Base-by-base conservation (phyloP, 2,888 invertebrate genomes). In the Bembecia ichneumoniformis region DNA sequence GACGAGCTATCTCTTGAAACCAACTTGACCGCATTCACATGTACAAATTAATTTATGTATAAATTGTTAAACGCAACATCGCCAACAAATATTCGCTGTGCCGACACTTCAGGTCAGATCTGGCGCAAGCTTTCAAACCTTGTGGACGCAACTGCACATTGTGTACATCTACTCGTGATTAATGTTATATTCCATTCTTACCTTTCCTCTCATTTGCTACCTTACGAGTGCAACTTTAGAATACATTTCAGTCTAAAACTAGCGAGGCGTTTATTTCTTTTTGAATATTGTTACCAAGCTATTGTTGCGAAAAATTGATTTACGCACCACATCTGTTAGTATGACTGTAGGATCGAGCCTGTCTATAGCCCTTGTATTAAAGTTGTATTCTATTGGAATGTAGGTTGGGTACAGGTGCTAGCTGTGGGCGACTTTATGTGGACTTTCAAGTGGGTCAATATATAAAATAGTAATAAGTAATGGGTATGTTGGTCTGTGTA, bases 271-370 rank as follows among this genome's bases (percentile, higher is more conserved):
- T 40, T 40, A 40, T 5, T 40, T 13, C 40, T 40, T 40, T 44
- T 44, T 17, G 15, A 3, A 44, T 44, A 11, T 14, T 7, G 44
- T 48, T 48, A 14, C 3, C 28, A 51, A 51, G 51, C 70, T 63
- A 77, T 82, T 82, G 81, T 84, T 84, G 83, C 83, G 83, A 82
- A 83, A 83, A 84, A 84, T 82, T 84, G 82, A 84, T 84, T 84
- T 84, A 84, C 77, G 81, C 69, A 74, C 71, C 68, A 77, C 82
- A 82, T 82, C 80, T 81, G 77, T 80, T 77, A 64, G 46, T 34
- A 14, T 34, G 34, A 34, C 35, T 20, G 34, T 34, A 34, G 13
- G 35, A 44, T 44, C 7, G 16, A 13, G 11, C 14, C 16, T 15
- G 7, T 4, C 13, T 40, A 40, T 40, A 13, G 40, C 14, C 5